Base-by-base conservation (phyloP, 1,140 invertebrate species). In the Chymomyza costata region DNA sequence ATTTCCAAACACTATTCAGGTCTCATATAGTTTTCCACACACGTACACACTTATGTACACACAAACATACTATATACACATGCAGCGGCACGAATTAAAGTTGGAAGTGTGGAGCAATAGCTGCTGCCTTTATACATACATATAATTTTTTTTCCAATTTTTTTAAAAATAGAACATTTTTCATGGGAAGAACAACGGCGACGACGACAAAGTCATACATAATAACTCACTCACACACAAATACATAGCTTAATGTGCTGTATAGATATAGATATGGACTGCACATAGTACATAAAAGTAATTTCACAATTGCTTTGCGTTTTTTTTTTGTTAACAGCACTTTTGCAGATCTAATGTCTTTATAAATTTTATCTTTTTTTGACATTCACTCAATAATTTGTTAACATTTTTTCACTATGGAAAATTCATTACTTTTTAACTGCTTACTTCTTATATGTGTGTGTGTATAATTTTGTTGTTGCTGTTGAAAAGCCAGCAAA, bases 91-190 rank as follows among this genome's bases (percentile, higher is more conserved):
- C 25, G 10, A 73, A 78, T 73, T 78, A 65, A 80, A 78, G 73
- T 81, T 80, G 52, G 41, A 80, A 78, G 73, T 68, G 54, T 67
- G 73, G 64, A 71, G 67, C 66, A 78, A 80, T 80, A 61, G 44
- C 21, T 45, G 34, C 38, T 14, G 44, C 41, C 40, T 53, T 43
- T 44, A 62, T 35, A 49, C 14, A 37, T 41, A 37, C 35, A 38
- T 40, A 28, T 11, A 7, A n/a, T n/a, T n/a, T n/a, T n/a, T n/a
- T n/a, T n/a, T n/a, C n/a, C n/a, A n/a, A n/a, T n/a, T n/a, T n/a
- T n/a, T 64, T 78, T 78, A 78, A 58, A 78, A 80, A 78, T 78
- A 78, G 73, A 80, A 78, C 55, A 62, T 73, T 80, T 76, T 78
- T 78, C 68, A 61, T 65, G 67, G 54, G 37, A 63, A 62, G n/a